phyloP scores from a whole-genome alignment of 92 coral and sea anemone species.

The Porites cylindrica region DNA sequence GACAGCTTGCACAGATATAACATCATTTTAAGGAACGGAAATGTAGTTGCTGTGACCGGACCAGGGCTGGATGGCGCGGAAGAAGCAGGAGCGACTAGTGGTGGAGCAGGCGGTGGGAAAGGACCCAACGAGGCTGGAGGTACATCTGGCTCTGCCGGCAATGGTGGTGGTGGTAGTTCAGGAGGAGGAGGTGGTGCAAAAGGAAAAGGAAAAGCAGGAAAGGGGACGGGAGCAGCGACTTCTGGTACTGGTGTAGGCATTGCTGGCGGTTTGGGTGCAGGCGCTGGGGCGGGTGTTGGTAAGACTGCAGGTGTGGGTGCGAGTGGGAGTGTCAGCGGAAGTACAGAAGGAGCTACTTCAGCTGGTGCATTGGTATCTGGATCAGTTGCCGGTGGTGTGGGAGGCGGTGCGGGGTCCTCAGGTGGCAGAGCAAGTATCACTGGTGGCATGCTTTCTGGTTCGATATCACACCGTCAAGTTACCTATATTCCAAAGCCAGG shows the following conservation, averaged over 20 bases:
- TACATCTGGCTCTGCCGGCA: background rate
- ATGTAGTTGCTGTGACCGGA: conserved; percentile 15
- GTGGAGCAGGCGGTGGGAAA: conserved; percentile 10
- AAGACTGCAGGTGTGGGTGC: background rate
- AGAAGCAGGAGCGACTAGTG: background rate
- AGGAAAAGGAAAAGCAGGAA: background rate
- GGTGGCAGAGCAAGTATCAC: background rate
- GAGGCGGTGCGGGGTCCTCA: background rate
- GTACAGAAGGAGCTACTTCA: background rate
- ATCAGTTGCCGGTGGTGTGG: background rate
- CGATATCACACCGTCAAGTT: background rate
- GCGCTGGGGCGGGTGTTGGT: background rate
- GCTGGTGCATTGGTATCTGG: background rate
- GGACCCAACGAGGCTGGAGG: conserved; percentile 6
- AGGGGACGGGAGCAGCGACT: background rate
- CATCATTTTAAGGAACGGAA: conserved; percentile 12
- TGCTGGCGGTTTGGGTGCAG: background rate
- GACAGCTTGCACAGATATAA: conserved; percentile 29
- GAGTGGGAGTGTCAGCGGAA: background rate
- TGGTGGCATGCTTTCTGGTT: background rate
- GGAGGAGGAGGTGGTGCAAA: background rate
- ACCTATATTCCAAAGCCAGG: conserved; percentile 21
- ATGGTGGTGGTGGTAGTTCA: background rate
- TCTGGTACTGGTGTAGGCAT: background rate
- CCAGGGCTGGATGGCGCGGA: conserved; percentile 19